phyloP scores from a whole-genome alignment of 2,888 invertebrate genomes.

The Schrankia costaestrigalis region DNA sequence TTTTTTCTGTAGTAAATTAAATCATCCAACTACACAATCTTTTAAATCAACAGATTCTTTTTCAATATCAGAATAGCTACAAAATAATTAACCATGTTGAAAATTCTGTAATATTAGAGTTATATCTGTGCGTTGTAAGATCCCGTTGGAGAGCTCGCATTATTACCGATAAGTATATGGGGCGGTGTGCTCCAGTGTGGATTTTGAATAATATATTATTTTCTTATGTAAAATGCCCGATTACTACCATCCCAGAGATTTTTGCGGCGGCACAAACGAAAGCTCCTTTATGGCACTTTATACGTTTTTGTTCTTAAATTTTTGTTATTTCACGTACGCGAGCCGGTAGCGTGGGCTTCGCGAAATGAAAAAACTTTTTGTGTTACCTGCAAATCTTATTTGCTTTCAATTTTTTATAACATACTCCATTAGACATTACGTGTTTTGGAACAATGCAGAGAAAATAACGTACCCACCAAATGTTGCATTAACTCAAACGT shows the following conservation, averaged over 20 bases:
- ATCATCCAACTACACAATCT: too few relatives aligned
- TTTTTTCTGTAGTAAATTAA: too few relatives aligned
- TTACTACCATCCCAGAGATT: conserved; percentile 75
- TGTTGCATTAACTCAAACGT: too few relatives aligned
- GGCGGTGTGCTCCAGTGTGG: conserved; percentile 67
- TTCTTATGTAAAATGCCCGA: conserved; percentile 80
- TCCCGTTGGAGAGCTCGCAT: conserved; percentile 54
- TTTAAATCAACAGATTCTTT: too few relatives aligned
- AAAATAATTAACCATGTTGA: background rate
- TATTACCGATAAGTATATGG: conserved; percentile 77
- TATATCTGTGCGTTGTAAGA: conserved; percentile 16
- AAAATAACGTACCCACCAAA: too few relatives aligned
- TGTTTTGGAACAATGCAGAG: too few relatives aligned
- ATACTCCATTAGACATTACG: conserved; percentile 17
- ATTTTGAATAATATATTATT: conserved; percentile 81
- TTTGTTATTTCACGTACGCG: conserved; percentile 49
- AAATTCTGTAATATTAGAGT: conserved; percentile 18
- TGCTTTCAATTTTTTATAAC: conserved; percentile 27
- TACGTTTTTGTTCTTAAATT: conserved; percentile 71
- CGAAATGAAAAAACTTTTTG: conserved; percentile 51
- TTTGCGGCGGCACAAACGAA: conserved; percentile 62
- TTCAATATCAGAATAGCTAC: too few relatives aligned
- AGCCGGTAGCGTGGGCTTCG: conserved; percentile 31
- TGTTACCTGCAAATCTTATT: conserved; percentile 24
- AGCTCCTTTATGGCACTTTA: conserved; percentile 74